Percentiles rank a stretch among this genome's conserved stretches.
These are phyloP conservation scores for Epizoanthus ramosus DNA, from an alignment of 92 coral and sea anemone genomes.

Conservation along the genomic window DNA sequence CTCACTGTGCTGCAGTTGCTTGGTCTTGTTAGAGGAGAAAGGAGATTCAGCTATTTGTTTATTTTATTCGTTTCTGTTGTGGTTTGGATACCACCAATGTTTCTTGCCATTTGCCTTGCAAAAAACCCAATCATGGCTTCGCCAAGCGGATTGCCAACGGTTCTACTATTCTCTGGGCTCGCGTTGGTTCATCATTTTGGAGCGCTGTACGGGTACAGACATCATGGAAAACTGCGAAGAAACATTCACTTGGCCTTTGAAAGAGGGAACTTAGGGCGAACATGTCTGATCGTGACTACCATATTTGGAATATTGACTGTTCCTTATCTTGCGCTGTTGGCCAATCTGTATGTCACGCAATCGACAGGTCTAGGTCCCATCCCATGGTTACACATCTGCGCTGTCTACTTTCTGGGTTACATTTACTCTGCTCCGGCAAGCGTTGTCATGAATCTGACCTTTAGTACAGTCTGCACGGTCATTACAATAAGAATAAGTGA, in stretches of 20 bases:
- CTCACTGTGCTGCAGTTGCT: not conserved
- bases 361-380: conserved; percentile 28
- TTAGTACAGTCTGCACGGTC: conserved; percentile 46
- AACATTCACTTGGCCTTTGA: conserved; percentile 44
- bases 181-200: conserved; percentile 55
- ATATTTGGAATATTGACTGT: conserved; percentile 27
- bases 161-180: conserved; percentile 50
- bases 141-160: conserved; percentile 53
- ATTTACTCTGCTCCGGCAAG: conserved; percentile 29
- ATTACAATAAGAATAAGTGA: conserved; percentile 41
- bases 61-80: conserved; percentile 6
- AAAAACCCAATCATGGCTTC: conserved; percentile 52
- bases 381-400: conserved; percentile 51
- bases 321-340: conserved; percentile 36
- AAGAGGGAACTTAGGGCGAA: conserved; percentile 39
- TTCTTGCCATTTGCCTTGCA: conserved; percentile 40
- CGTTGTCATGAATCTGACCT: conserved; percentile 41
- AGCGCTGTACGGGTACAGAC: conserved; percentile 42
- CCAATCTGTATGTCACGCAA: conserved; percentile 52
- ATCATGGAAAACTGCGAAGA: conserved; percentile 20
- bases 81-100: conserved; percentile 27
- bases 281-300: conserved; percentile 18
- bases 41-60: not conserved
- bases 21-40: not conserved
- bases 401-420: conserved; percentile 48